Base-by-base conservation (phyloP, 2,113 vertebrate species). In the Accipiter cooperii region DNA sequence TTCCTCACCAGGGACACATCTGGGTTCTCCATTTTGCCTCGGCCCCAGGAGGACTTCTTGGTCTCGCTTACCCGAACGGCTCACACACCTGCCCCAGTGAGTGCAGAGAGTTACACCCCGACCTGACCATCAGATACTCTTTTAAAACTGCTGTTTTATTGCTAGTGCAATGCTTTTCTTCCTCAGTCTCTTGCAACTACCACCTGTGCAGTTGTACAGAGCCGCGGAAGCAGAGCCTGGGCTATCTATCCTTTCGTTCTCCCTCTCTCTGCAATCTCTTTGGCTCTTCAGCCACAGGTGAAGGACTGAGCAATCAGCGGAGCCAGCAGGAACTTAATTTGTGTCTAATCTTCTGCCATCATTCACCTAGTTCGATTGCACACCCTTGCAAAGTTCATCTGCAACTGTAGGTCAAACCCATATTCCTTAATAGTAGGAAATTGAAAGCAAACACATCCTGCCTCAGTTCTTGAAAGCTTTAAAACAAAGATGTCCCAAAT, bases 61-160 rank as follows among this genome's bases (percentile, higher is more conserved):
- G 49, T 52, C 4, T 70, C 1, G 0, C 51, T 58, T 29, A 47
- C 26, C 19, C 0, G 0, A 36, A 65, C 0, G 2, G 57, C 80
- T 89, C 26, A 54, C 12, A 2, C 16, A 47, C 9, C 17, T 49
- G 12, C 36, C 28, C 31, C 26, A 14, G 12, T 0, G 0, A 60
- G 20, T 7, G 25, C 51, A 34, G 36, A 58, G 47, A 8, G 70
- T 80, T 21, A 46, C 44, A 58, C 13, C 46, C 31, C 0, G 0
- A 38, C n/a, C 31, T 34, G 44, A 64, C 46, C 1, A 1, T 13
- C 5, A 2, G 46, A 26, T 40, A 15, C 4, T 61, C 15, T 55
- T 82, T n/a, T 33, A 51, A 60, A 73, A 16, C 20, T 47, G 29
- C 29, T 21, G 7, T 15, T 70, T 6, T 66, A 10, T 44, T 89